Percentiles rank a stretch among this genome's conserved stretches.
Conservation (phyloP, 1,140 invertebrate genomes). For the Scaptomyza hsui region DNA sequence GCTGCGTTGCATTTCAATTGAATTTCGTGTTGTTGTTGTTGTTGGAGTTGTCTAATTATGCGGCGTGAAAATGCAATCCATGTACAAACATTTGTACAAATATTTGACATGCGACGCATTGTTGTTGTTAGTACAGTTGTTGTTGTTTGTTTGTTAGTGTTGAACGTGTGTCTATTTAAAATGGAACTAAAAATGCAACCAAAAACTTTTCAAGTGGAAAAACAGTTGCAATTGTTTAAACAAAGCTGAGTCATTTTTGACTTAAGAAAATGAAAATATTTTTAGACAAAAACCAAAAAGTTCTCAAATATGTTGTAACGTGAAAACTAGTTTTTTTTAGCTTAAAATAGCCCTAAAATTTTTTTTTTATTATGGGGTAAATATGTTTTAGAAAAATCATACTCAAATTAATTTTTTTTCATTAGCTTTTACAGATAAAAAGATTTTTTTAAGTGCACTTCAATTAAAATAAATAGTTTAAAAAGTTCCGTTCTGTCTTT, state of each 20-base stretch:
- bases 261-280: too few relatives aligned
- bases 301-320: too few relatives aligned
- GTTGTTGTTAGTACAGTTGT: constrained; percentile 4
- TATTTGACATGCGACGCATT: constrained; percentile 57
- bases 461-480: too few relatives aligned
- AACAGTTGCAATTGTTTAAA: constrained; percentile 60
- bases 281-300: background rate
- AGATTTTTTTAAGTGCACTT: too few relatives aligned
- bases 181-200: constrained; percentile 55
- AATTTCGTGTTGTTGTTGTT: constrained; percentile 38
- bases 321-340: too few relatives aligned
- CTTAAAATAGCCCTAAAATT: too few relatives aligned
- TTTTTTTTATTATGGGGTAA: too few relatives aligned
- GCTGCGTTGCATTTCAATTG: constrained; percentile 62
- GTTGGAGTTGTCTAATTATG: constrained; percentile 62
- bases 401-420: too few relatives aligned
- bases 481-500: too few relatives aligned
- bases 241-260: constrained; percentile 18
- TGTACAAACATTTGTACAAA: constrained; percentile 68
- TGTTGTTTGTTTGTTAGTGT: constrained; percentile 35
- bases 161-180: constrained; percentile 66
- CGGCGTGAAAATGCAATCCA: constrained; percentile 79
- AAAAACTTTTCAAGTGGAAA: constrained; percentile 19
- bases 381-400: too few relatives aligned
- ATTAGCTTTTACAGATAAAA: too few relatives aligned